Evolutionary conservation across 2,888 invertebrate species (phyloP), one percentile per base, ranked within the genome.

Genomic region (Tetragonula carbonaria): DNA sequence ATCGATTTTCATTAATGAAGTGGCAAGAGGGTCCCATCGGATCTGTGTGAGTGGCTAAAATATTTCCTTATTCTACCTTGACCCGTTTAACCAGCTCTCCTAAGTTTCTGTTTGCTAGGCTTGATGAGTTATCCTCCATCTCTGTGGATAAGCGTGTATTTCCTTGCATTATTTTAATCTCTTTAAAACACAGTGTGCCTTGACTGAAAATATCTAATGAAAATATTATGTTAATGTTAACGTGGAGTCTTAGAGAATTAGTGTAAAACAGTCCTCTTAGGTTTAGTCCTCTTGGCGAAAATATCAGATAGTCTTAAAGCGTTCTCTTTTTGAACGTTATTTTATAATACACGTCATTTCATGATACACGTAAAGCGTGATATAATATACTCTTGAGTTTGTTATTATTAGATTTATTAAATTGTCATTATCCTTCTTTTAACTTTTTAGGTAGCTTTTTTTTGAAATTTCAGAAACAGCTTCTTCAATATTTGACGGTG

Each of bases 1-100:
- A 85, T 88, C 83, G 82, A 86, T 86, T 87, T 87, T 78, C 78
- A 84, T 85, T 85, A 82, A 85, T 82, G 82, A 85, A 88, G 80
- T 82, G 82, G 70, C 74, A 73, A 63, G 77, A 80, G 71, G 78
- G 78, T 66, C 82, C 75, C 65, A 80, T 85, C 83, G 76, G 82
- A 77, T 70, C 74, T 33, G 14, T n/a, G 79, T 38, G 77, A 83
- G 80, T 78, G 59, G 76, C 59, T 81, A 73, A 88, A 81, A 81
- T 86, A 82, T 80, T 86, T 72, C 76, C 83, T 81, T 81, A 55
- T 63, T 65, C 74, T 74, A 76, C 80, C 85, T 86, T 80, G 79
- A 78, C 63, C 82, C 80, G 76, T 53, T 85, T 85, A 78, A 87
- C 62, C 82, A 53, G 65, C n/a, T 67, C 66, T 68, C 53, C 67